Evolutionary conservation across 2,888 invertebrate genomes (phyloP), one percentile per base, ranked within the genome.

Genomic region (Silvanus unidentatus): DNA sequence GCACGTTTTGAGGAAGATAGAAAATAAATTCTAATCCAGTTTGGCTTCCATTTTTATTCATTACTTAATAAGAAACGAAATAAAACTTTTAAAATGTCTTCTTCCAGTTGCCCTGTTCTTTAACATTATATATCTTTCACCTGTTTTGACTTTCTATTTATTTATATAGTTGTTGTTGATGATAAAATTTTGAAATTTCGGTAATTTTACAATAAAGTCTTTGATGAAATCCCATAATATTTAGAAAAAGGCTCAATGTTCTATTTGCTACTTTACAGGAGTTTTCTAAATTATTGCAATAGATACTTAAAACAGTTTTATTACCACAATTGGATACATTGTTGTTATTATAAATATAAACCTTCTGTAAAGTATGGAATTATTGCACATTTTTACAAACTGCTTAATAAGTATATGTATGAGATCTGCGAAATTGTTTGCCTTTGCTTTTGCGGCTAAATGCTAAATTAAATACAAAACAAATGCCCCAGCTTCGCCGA

Each of bases 1-100:
- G 36, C 45, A 45, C 48, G 4, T 22, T 22, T 8, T 22, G 54
- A 54, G 53, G 54, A 54, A 53, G 47, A 54, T 56, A 50, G 48
- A 52, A 58, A 54, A 32, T 49, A 53, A 58, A 55, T 54, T 54
- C 55, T 60, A 61, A 60, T 59, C 57, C 57, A 57, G 48, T 62
- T 65, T 64, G 66, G 66, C 66, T 66, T 68, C 66, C 66, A 65
- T 61, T 62, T 59, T 58, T 53, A 22, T 22, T 22, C 22, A 53
- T 53, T 52, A 53, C 54, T 54, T 54, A 49, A 47, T 44, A 45
- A 53, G 52, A 54, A 56, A 56, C 51, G 42, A 47, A 56, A 51
- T 42, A 40, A 43, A 32, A 45, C 42, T 45, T 22, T 22, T 22
- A 22, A n/a, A 22, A 22, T 22, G 48, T 55, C 59, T 57, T 62